Percentiles rank a stretch among this genome's conserved stretches.
Evolutionary conservation across 2,113 vertebrate genomes (phyloP).

Genomic region (Genyomyrus donnyi): DNA sequence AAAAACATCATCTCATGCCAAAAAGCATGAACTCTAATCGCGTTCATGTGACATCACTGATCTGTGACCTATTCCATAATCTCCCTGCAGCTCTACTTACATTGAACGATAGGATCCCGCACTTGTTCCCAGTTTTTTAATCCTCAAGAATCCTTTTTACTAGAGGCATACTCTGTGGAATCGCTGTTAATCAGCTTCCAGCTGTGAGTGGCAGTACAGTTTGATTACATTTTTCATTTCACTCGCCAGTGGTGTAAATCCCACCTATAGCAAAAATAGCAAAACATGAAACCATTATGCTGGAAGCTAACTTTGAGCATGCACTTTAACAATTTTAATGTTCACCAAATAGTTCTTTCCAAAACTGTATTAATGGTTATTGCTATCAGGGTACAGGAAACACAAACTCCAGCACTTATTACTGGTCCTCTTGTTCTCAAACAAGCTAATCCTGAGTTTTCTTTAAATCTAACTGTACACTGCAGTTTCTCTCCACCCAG

Average conservation of each 20-base stretch:
- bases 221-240: neutral
- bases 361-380: neutral
- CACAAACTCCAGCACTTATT: neutral
- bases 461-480: neutral
- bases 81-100: neutral
- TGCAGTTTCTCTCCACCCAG: neutral
- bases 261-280: neutral
- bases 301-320: neutral
- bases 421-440: neutral
- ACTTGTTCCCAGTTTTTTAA: neutral
- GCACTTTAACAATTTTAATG: neutral
- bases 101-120: neutral
- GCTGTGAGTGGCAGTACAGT: neutral
- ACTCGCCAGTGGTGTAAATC: neutral
- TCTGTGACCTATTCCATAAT: neutral
- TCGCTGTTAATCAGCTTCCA: neutral
- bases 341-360: neutral
- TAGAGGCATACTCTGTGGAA: neutral
- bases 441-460: neutral
- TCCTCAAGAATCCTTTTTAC: neutral
- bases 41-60: neutral
- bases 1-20: neutral
- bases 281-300: neutral
- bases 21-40: neutral
- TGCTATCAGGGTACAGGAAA: neutral